A percentile compares a stretch with the other conserved stretches of the same genome.
Conservation (phyloP, 1,140 invertebrate genomes). For the Thalassaphorura encarpata region DNA sequence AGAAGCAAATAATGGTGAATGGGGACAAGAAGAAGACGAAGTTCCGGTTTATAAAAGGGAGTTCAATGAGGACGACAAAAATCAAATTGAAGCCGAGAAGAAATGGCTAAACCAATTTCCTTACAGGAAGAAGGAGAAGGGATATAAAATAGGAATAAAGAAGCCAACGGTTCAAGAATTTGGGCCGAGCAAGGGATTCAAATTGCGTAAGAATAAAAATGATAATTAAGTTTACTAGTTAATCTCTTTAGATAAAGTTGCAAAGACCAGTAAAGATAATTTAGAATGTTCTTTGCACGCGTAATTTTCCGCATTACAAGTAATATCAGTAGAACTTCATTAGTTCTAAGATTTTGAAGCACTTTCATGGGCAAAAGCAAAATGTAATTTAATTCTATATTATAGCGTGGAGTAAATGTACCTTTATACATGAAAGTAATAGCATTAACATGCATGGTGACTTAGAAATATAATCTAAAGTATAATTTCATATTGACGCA, state of each 20-base stretch:
- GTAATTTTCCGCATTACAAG: no score
- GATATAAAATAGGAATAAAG: background rate
- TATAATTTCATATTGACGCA: no score
- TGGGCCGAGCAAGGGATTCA: background rate
- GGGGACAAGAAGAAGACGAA: background rate
- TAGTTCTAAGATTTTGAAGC: no score
- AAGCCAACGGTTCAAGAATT: background rate
- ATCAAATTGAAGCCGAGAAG: background rate
- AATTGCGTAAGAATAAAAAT: background rate
- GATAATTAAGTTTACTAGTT: background rate
- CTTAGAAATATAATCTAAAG: background rate
- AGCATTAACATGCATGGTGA: background rate
- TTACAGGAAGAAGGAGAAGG: background rate
- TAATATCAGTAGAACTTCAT: no score
- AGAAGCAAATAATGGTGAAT: background rate
- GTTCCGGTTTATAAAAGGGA: background rate
- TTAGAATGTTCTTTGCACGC: background rate
- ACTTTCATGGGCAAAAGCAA: no score
- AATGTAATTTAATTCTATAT: no score
- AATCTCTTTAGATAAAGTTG: background rate
- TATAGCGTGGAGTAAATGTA: no score
- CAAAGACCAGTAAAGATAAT: background rate
- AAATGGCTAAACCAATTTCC: background rate
- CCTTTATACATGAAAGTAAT: no score
- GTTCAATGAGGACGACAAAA: background rate